phyloP scores from a whole-genome alignment of 2,113 vertebrate genomes.

The Cairina moschata region DNA sequence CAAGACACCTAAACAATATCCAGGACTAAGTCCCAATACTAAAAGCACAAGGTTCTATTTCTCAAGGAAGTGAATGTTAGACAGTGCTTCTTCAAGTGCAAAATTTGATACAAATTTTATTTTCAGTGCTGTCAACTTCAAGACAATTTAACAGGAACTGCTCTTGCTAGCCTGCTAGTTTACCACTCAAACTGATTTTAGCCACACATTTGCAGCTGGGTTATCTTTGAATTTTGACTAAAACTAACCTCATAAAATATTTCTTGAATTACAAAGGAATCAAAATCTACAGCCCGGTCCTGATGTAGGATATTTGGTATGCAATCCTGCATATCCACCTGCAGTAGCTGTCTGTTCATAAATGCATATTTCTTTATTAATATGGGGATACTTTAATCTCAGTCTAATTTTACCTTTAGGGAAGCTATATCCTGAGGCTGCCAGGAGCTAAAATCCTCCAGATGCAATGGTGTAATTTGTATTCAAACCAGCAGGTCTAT shows the following conservation, averaged over 20 bases:
- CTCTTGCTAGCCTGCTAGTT: background rate
- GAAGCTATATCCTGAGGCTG: constrained; percentile 61
- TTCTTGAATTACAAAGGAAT: background rate
- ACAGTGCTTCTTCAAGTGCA: background rate
- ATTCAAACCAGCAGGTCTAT: constrained; percentile 66
- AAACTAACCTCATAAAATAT: background rate
- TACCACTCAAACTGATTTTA: background rate
- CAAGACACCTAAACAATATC: rapidly evolving
- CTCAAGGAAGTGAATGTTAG: background rate
- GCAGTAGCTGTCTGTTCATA: background rate
- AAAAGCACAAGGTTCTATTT: background rate
- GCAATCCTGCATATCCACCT: background rate
- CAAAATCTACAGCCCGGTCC: background rate
- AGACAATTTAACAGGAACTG: background rate
- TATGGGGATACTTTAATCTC: constrained; percentile 69
- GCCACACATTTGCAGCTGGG: background rate
- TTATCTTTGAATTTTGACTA: background rate
- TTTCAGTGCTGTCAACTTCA: background rate
- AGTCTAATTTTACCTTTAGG: constrained; percentile 74
- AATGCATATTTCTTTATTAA: constrained; percentile 66
- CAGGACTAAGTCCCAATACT: background rate
- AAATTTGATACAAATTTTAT: background rate
- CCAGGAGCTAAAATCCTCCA: constrained; percentile 54
- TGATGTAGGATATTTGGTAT: constrained; percentile 24
- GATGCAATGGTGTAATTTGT: constrained; percentile 68